Base-by-base conservation (phyloP, 2,113 vertebrate genomes). In the Psammodynastes pulverulentus region DNA sequence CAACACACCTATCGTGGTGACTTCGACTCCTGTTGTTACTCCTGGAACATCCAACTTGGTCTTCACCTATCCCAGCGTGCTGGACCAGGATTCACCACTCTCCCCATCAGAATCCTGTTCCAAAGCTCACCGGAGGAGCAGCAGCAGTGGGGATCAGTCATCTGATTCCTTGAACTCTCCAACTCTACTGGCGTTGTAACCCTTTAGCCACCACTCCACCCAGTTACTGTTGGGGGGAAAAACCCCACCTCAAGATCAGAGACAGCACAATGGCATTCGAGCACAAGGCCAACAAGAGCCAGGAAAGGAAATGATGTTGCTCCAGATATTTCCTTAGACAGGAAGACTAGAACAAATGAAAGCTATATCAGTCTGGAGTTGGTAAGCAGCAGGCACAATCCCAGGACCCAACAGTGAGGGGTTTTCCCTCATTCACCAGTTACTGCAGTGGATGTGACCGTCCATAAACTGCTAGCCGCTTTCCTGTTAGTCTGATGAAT, bases 161-260 rank as follows among this genome's bases (percentile, higher is more conserved):
- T 99, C 99, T 26, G 99, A 99, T 98, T 99, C 99, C 96, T 99
- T 99, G 97, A 99, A 99, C 98, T 99, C 99, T 34, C 99, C 99
- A 34, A 99, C 99, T 89, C 98, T 99, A 92, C 98, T 99, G 97
- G 99, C 99, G 0, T 98, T 99, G 98, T 99, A 98, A 99, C 96
- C 88, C 89, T 49, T 87, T 7, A 19, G 7, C 93, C 92, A 92
- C 94, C 92, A 94, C 93, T 90, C 94, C 95, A 88, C 88, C 93
- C 90, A 93, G 90, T 92, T 90, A 91, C 93, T 91, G 79, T 91
- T 56, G 29, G 93, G 95, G 92, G 56, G 94, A 92, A 54, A 89
- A 48, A 43, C n/a, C 67, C 67, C 62, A 93, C 92, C 88, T 79
- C 90, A 96, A 96, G 93, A 94, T 96, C 96, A 96, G 94, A 97